phyloP scores from a whole-genome alignment of 2,888 invertebrate genomes.

The Luperina testacea region DNA sequence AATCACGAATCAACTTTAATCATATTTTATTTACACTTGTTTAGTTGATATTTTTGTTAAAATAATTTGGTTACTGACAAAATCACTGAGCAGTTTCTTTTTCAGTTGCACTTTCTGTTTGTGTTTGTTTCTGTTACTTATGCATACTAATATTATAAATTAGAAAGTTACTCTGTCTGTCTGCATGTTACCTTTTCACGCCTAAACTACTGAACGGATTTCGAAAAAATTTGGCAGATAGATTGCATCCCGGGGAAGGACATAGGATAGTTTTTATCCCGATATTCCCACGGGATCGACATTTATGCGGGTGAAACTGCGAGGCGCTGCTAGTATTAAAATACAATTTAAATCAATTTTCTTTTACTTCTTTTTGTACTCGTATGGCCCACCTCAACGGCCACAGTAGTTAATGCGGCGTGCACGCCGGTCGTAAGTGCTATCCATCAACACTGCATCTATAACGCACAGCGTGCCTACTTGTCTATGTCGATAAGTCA shows the following conservation, averaged over 20 bases:
- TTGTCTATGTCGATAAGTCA: constrained; percentile 33
- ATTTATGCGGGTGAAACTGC: too few relatives aligned
- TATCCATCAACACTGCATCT: constrained; percentile 55
- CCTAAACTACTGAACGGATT: too few relatives aligned
- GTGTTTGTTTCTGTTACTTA: too few relatives aligned
- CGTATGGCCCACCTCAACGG: constrained; percentile 28
- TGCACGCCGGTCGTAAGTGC: constrained; percentile 49
- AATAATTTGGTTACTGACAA: neutral
- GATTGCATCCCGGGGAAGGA: too few relatives aligned
- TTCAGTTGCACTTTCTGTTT: neutral
- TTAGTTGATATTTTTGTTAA: neutral
- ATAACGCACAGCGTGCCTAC: constrained; percentile 50
- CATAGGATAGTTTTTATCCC: too few relatives aligned
- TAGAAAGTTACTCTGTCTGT: too few relatives aligned
- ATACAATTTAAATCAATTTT: neutral
- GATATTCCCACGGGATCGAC: too few relatives aligned
- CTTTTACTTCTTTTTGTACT: neutral
- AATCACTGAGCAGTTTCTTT: neutral
- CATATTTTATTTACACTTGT: constrained; percentile 24
- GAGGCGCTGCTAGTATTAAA: too few relatives aligned
- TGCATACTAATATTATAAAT: too few relatives aligned
- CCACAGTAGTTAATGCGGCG: constrained; percentile 25
- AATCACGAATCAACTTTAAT: constrained; percentile 10
- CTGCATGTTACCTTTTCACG: too few relatives aligned
- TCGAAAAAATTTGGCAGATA: too few relatives aligned